phyloP scores from a whole-genome alignment of 2,888 invertebrate species.

The Volucella zonaria region DNA sequence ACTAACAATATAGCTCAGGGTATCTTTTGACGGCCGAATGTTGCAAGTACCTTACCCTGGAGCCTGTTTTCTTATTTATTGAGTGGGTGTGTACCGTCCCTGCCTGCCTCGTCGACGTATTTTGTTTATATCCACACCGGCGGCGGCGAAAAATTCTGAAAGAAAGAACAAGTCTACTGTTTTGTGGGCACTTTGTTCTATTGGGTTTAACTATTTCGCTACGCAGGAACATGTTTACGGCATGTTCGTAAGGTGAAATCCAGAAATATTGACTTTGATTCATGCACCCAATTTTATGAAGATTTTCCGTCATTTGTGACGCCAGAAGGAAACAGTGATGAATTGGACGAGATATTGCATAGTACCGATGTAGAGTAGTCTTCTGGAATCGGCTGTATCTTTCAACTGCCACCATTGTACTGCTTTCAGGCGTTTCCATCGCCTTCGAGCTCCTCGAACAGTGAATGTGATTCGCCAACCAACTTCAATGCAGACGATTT shows the following conservation, averaged over 20 bases:
- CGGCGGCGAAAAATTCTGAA: constrained; percentile 13
- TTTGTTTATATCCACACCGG: constrained; percentile 57
- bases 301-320: constrained; percentile 74
- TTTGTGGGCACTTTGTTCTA: not conserved
- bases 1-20: too few relatives aligned
- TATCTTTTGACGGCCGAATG: too few relatives aligned
- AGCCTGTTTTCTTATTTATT: too few relatives aligned
- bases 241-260: not conserved
- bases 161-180: constrained; percentile 11
- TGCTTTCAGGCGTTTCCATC: constrained; percentile 75
- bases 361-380: constrained; percentile 77
- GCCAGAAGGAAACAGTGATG: constrained; percentile 77
- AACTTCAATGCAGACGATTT: constrained; percentile 79
- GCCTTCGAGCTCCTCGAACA: constrained; percentile 69
- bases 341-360: constrained; percentile 79
- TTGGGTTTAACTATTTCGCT: not conserved
- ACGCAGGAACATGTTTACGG: not conserved
- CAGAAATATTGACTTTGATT: constrained; percentile 63
- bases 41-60: too few relatives aligned
- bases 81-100: constrained; percentile 9
- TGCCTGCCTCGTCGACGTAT: constrained; percentile 48
- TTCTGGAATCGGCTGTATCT: constrained; percentile 41
- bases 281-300: constrained; percentile 57
- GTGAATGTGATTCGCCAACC: constrained; percentile 65
- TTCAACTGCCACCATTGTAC: constrained; percentile 68